phyloP scores from a whole-genome alignment of 92 coral and sea anemone genomes.

The Micromussa lordhowensis region DNA sequence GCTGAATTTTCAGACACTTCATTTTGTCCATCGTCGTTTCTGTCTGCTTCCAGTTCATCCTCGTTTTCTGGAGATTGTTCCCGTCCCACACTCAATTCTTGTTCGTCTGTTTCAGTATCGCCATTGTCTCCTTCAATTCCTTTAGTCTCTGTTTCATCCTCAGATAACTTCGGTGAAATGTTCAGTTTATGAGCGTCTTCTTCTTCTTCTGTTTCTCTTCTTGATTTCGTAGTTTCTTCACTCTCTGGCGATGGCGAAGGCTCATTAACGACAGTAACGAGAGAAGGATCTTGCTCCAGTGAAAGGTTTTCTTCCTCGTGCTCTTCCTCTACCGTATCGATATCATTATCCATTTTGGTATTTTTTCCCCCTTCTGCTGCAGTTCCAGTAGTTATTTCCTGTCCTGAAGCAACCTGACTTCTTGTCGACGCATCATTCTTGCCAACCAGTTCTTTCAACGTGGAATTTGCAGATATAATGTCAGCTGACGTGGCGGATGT shows the following conservation, averaged over 20 bases:
- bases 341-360: not conserved
- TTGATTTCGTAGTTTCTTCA: not conserved
- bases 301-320: not conserved
- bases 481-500: conserved; percentile 92
- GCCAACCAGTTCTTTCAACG: conserved; percentile 51
- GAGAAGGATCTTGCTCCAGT: not conserved
- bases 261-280: not conserved
- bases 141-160: conserved; percentile 12
- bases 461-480: conserved; percentile 67
- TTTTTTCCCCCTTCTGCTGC: not conserved
- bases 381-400: conserved; percentile 15
- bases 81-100: not conserved
- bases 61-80: not conserved
- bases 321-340: not conserved
- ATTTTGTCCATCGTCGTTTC: not conserved
- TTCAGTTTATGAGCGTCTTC: not conserved
- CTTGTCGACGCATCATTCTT: not conserved
- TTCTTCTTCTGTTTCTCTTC: not conserved
- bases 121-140: not conserved
- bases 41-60: conserved; percentile 9
- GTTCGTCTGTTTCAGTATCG: not conserved
- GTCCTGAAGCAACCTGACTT: conserved; percentile 31
- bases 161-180: not conserved
- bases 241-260: not conserved
- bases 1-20: conserved; percentile 1